phyloP scores from a whole-genome alignment of 2,113 vertebrate genomes.

The Pelusios castaneus region DNA sequence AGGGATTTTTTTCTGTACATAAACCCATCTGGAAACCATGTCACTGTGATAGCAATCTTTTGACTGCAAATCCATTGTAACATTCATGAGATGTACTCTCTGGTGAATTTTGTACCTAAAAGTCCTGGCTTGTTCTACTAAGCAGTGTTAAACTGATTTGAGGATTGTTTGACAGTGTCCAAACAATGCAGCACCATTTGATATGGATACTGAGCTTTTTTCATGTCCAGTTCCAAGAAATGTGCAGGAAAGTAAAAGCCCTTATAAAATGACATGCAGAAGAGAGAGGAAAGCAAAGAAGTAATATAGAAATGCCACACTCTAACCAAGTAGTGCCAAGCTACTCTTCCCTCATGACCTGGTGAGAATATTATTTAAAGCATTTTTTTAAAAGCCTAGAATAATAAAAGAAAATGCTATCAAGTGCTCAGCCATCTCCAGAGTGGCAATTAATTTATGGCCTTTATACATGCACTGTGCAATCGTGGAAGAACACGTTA shows the following conservation, averaged over 20 bases:
- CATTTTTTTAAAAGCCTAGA: background rate
- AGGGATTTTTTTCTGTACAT: background rate
- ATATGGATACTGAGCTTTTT: background rate
- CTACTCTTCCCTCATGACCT: background rate
- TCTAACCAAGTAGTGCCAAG: background rate
- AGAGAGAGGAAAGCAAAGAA: background rate
- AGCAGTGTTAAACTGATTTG: background rate
- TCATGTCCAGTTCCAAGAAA: background rate
- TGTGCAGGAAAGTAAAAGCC: background rate
- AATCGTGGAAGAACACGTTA: background rate
- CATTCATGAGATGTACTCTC: background rate
- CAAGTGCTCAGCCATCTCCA: background rate
- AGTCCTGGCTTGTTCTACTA: background rate
- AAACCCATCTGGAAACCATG: background rate
- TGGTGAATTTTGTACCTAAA: background rate
- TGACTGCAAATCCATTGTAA: background rate
- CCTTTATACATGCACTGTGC: background rate
- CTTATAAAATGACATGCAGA: background rate
- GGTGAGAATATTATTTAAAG: background rate
- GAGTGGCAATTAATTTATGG: background rate
- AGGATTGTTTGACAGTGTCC: background rate
- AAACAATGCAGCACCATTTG: accelerated
- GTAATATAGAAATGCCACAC: background rate
- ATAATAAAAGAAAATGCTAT: background rate
- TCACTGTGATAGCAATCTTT: background rate